Base-by-base conservation (phyloP, 2,888 invertebrate species). In the Lysandra coridon region DNA sequence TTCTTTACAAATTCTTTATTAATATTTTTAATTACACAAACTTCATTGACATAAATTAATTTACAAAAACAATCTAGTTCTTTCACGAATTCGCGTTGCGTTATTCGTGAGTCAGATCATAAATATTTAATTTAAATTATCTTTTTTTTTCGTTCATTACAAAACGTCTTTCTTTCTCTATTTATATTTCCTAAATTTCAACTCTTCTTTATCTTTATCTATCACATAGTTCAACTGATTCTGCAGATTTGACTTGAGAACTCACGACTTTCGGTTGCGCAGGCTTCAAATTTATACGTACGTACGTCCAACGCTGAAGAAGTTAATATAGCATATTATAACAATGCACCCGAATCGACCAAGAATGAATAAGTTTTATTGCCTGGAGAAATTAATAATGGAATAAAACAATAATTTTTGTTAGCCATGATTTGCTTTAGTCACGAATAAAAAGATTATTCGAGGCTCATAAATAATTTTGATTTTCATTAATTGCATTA, bases 11-110 rank as follows among this genome's bases (percentile, higher is more conserved):
- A 23, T 23, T 64, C 33, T n/a, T 64, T 30, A 79, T 81, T 81
- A 49, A 80, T 64, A 78, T 78, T 81, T 79, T 81, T 82, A 17
- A 82, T 60, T 33, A 83, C 73, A 33, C 37, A 81, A 77, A 81
- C 4, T 78, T 81, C 79, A 5, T 80, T 40, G 23, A 81, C 57
- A 12, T 80, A 80, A 40, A 74, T 57, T 30, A 49, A 77, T 37
- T 80, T 80, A 79, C 80, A 79, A 78, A 81, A 81, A 17, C 78
- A 12, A n/a, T 57, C 49, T 49, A 81, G 69, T 14, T 80, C 78
- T 33, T 62, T 74, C 81, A 79, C 81, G 53, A 81, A 80, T 79
- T 78, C 81, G 79, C 5, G 75, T 81, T 79, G 81, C 79, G 81
- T 57, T 14, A 77, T 73, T 49, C 73, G 79, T 78, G 81, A 62